Base-by-base conservation (phyloP, 2,888 invertebrate species). In the Matsumyia berberina region DNA sequence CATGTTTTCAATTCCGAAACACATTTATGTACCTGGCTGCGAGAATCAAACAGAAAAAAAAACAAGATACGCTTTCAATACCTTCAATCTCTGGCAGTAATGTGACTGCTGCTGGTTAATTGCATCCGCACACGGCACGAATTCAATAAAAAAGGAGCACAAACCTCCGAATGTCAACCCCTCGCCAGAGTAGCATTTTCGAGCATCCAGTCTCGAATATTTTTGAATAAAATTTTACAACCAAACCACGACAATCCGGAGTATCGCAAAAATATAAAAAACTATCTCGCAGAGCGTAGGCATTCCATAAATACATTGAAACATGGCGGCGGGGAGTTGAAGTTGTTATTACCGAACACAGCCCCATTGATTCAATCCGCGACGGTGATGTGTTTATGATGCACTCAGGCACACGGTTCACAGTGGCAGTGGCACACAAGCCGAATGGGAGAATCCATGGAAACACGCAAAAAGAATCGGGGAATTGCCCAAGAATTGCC, bases 121-220 rank as follows among this genome's bases (percentile, higher is more conserved):
- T 85, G 83, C 83, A 79, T 85, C 74, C 79, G 79, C 69, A 85
- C 69, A 79, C 73, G 58, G 85, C 80, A 80, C 85, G 85, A 85
- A 80, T 80, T 85, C 85, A 85, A 85, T 85, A 79, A 85, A 85
- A 79, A 74, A 11, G 31, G 46, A 58, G 49, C 35, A 42, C 49
- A 64, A 74, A 44, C 37, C 24, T 37, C 15, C 42, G 76, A 73
- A 69, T 85, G 85, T 80, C 80, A 85, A 80, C 51, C 49, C 9
- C 72, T 37, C 67, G n/a, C 37, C 37, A 67, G 49, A 78, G 62
- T 51, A 15, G 51, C 51, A 74, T 51, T 77, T 69, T 76, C 29
- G 69, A 64, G 51, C 69, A 57, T 49, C 49, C 46, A 39, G 39
- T 39, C n/a, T n/a, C 9, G 46, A 53, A 74, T 60, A 80, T 70